Evolutionary conservation across 1,140 invertebrate genomes (phyloP), one percentile per base, ranked within the genome.

Genomic region (Procambarus clarkii): DNA sequence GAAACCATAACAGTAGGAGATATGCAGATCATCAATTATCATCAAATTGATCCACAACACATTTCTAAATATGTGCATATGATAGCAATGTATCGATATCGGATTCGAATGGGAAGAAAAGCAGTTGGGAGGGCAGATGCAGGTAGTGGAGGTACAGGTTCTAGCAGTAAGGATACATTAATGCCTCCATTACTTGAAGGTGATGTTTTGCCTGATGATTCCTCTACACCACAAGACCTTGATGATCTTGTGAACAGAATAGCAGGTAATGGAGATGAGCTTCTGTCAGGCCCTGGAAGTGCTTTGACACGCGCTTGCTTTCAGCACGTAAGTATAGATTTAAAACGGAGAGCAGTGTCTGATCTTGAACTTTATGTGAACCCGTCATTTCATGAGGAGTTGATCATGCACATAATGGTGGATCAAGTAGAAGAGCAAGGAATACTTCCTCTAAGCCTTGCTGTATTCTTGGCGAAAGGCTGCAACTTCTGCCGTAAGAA

Each of bases 351-450:
- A 82, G 88, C 89, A 58, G 88, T 93, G 13, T 77, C 90, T 54
- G 92, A 93, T 78, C 88, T 93, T 78, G 92, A 93, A 71, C 71
- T 90, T 0, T 89, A 91, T 92, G 87, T 93, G 24, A 93, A 93
- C 78, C 76, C 90, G 21, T 92, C 90, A 46, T 93, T 89, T 69
- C 92, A 93, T 45, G 92, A 93, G 71, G 90, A 93, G 50, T 76
- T 93, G 34, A 93, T 93, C 54, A 93, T 93, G 90, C 92, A 93
- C 34, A 93, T 93, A n/a, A 93, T 93, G 60, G 92, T 93, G 34
- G 92, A 93, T 69, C 92, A 93, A 69, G 91, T 93, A 64, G 89
- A 93, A 69, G 80, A 77, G 21, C 82, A 74, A 21, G 81, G 89
- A 78, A 81, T 81, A 76, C 81, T 91, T 46, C 92, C 90, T 7